These are phyloP conservation scores for Semnornis frantzii DNA, from an alignment of 2,113 vertebrate species.

Conservation along the genomic window DNA sequence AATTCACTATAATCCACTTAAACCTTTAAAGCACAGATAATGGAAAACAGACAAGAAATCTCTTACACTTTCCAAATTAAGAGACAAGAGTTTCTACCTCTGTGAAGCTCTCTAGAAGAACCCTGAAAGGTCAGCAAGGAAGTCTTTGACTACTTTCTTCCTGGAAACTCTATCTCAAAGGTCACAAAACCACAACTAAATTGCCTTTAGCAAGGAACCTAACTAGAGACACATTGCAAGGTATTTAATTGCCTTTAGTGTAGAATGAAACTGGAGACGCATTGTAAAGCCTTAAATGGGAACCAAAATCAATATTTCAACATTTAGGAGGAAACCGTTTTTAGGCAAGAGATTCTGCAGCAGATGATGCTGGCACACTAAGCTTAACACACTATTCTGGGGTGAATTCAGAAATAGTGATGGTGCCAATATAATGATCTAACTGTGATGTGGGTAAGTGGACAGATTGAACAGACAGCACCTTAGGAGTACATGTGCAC, in stretches of 20 bases:
- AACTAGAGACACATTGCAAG: slow-evolving; percentile 40
- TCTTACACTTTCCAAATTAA: slow-evolving; percentile 50
- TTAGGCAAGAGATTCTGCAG: neutral
- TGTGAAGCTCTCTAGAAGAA: slow-evolving; percentile 11
- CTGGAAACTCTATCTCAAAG: slow-evolving; percentile 52
- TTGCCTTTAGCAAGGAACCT: slow-evolving; percentile 47
- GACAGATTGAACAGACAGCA: neutral
- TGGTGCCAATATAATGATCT: neutral
- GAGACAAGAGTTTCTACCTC: slow-evolving; percentile 18
- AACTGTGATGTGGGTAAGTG: neutral
- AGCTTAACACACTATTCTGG: neutral
- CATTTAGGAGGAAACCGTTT: slow-evolving; percentile 32
- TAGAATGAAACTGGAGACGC: slow-evolving; percentile 46
- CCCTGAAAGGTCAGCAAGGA: slow-evolving; percentile 60
- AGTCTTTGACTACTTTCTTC: slow-evolving; percentile 37
- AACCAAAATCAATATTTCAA: slow-evolving; percentile 52
- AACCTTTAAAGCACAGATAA: slow-evolving; percentile 69
- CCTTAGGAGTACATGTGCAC: neutral
- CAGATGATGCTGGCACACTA: neutral
- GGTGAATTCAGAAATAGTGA: neutral
- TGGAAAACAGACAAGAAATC: slow-evolving; percentile 34
- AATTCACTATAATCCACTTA: slow-evolving; percentile 76
- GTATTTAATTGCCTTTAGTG: slow-evolving; percentile 36
- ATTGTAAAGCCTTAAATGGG: slow-evolving; percentile 28
- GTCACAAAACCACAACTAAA: slow-evolving; percentile 63